These are phyloP conservation scores for Corydoras maculifer DNA, from an alignment of 2,113 vertebrate species.

Conservation along the genomic window DNA sequence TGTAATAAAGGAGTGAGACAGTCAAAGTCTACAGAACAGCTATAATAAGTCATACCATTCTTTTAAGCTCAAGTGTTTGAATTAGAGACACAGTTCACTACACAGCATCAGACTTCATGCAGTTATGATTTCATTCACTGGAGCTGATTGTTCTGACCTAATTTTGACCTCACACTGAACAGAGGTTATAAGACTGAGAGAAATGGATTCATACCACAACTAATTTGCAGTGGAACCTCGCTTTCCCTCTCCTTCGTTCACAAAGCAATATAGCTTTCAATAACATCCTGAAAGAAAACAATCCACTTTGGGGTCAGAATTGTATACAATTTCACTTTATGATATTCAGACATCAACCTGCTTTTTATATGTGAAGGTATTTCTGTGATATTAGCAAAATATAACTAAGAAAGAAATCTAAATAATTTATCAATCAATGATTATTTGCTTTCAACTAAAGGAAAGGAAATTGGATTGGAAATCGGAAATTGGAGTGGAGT, in stretches of 20 bases:
- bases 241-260: neutral
- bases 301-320: neutral
- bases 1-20: no score
- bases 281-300: no score
- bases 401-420: no score
- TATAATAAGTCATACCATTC: no score
- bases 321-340: neutral
- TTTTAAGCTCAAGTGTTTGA: no score
- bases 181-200: constrained; percentile 17
- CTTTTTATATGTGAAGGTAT: neutral
- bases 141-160: constrained; percentile 25
- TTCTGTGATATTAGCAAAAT: neutral
- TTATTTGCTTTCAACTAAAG: no score
- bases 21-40: no score
- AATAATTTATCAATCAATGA: no score
- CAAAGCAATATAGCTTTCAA: neutral
- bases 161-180: constrained; percentile 22
- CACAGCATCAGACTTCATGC: neutral
- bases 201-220: constrained; percentile 14
- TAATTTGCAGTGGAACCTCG: constrained; percentile 12
- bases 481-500: no score
- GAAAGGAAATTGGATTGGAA: no score
- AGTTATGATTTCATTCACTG: neutral
- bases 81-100: no score
- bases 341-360: neutral